A percentile compares a stretch with the other conserved stretches of the same genome.
These are phyloP conservation scores for Drosophila antonietae DNA, from an alignment of 2,888 invertebrate species.

Conservation along the genomic window DNA sequence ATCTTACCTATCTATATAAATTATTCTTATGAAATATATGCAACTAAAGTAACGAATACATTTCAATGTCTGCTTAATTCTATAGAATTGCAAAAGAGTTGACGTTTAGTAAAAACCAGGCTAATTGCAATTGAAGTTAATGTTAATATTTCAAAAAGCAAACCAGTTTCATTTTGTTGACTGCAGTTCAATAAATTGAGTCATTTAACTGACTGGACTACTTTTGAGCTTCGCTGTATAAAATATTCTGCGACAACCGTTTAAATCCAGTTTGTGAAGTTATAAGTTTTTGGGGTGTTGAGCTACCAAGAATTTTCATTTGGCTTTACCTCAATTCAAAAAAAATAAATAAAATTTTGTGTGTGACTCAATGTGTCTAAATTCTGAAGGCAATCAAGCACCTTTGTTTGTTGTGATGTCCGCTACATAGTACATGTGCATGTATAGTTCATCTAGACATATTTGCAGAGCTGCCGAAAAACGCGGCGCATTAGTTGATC, in stretches of 20 bases:
- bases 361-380: no score
- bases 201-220: background rate
- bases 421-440: no score
- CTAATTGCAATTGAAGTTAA: background rate
- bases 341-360: no score
- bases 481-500: no score
- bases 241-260: background rate
- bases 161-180: background rate
- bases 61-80: background rate
- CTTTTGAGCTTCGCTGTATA: background rate
- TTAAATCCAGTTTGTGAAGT: background rate
- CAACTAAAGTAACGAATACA: slow-evolving; percentile 33
- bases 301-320: background rate
- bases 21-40: slow-evolving; percentile 66
- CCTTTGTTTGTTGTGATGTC: no score
- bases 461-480: no score
- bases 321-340: background rate
- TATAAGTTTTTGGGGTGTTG: background rate
- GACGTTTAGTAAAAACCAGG: background rate
- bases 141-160: background rate
- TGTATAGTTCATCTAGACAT: no score
- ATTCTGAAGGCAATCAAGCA: no score
- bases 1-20: slow-evolving; percentile 70
- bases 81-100: background rate
- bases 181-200: background rate